Evolutionary conservation across 2,888 invertebrate genomes (phyloP), one percentile per base, ranked within the genome.

Genomic region (Stenchaetothrips biformis): DNA sequence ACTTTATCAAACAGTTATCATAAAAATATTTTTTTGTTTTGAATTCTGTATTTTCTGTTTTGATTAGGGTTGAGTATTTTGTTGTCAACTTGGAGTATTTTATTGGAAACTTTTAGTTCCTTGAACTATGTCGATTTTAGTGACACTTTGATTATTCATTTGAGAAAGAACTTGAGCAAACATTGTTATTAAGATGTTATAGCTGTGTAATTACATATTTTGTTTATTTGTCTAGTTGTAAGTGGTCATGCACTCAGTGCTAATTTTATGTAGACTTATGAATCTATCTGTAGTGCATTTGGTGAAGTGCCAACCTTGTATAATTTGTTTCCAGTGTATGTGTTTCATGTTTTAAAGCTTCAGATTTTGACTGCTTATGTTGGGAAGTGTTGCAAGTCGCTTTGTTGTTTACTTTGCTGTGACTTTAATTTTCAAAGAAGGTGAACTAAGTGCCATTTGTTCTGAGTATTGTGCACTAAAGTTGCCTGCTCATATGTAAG

Each of bases 51-150:
- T 59, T 59, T 25, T 74, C 8, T 74, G 67, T 59, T 59, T 18
- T 18, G 16, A 25, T 21, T 11, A 74, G 67, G 59, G 25, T 74
- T 74, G n/a, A 21, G 25, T 74, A 74, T 74, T 74, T 74, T 74
- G 67, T 74, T 74, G 67, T 74, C 67, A 74, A 59, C 59, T 74
- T 74, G 67, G 25, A 25, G 67, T 74, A 74, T 74, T 74, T 74
- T 74, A 74, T 74, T 74, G 67, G 25, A 21, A 74, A 25, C 67
- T 74, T 74, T 74, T 74, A 74, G 67, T 74, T 74, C 67, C 67
- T 74, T 74, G 25, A 74, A 74, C 25, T 25, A 74, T 74, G 67
- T 74, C 25, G 11, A 74, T 74, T 74, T 74, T 74, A 74, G 25
- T 74, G 67, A 21, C 67, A 21, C 8, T 21, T 37, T 37, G 37